Base-by-base conservation (phyloP, 92 coral and sea anemone species). In the Epizoanthus rinbou region DNA sequence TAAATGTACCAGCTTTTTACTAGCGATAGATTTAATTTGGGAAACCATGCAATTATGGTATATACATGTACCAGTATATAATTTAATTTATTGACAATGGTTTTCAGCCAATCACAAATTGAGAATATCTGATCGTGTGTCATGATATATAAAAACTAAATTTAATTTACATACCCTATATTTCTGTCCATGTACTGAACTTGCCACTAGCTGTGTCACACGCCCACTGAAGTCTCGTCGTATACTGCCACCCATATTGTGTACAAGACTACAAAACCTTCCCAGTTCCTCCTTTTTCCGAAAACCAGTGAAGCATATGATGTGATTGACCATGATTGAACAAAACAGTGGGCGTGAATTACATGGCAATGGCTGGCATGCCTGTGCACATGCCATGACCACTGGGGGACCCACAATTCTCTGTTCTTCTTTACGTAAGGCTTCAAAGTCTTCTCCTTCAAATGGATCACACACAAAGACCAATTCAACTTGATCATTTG, bases 231-330 rank as follows among this genome's bases (percentile, higher is more conserved):
- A 91, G 43, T 97, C 99, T 52, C 94, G 80, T 45, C 99, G 86
- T 59, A 97, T 93, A 82, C 98, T 94, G 19, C 99, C 99, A 66
- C 99, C 99, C 99, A 97, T 97, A 82, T 94, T 90, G 66, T 97
- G 99, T 17, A 97, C 99, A 69, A 97, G 86, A 52, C 93, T 91
- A 85, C 98, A 94, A 64, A 97, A 90, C 73, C 60, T 73, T 23
- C 94, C 91, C 64, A 94, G 91, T 47, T 92, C 94, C 31, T 91
- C 98, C 25, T 97, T 97, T 85, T 87, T 93, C 66, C 92, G 85
- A 84, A 97, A 97, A 50, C 98, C 99, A 85, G 98, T 92, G 53
- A 97, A 97, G 54, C 99, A 97, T 39, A 97, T 87, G 45, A 97
- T 88, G 57, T 90, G 90, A 81, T 92, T 92, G 33, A 91, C 69